These are phyloP conservation scores for Mastigias papua DNA, from an alignment of 30 jellyfish, hydroid and myxozoan genomes.

Conservation along the genomic window DNA sequence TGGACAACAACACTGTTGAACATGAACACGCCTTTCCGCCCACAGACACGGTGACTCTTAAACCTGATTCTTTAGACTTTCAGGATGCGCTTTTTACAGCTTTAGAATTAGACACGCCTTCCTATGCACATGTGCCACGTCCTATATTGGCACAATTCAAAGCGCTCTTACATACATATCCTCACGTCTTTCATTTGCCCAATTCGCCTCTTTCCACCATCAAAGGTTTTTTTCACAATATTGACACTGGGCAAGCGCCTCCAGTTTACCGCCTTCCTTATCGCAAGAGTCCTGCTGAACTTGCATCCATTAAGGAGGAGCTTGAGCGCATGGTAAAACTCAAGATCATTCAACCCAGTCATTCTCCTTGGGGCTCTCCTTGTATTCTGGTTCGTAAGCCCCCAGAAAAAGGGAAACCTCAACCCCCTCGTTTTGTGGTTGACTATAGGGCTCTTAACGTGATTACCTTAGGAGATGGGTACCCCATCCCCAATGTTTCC, in stretches of 20 bases:
- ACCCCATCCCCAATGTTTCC: conserved; percentile 22
- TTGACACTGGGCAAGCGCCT: conserved; percentile 48
- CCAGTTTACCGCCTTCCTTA: conserved; percentile 56
- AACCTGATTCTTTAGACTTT: background rate
- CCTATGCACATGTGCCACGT: conserved; percentile 49
- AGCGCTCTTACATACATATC: conserved; percentile 15
- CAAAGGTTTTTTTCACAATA: conserved; percentile 50
- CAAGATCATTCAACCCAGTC: conserved; percentile 49
- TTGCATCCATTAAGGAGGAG: conserved; percentile 55
- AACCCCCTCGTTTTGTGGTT: conserved; percentile 62
- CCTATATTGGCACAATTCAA: background rate
- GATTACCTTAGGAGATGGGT: conserved; percentile 42
- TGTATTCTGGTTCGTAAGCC: conserved; percentile 42
- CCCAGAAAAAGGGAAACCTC: conserved; percentile 40
- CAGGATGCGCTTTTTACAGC: background rate
- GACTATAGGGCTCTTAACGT: conserved; percentile 52
- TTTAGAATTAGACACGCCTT: conserved; percentile 43
- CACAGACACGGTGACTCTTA: background rate
- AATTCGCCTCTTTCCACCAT: conserved; percentile 50
- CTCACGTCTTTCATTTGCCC: conserved; percentile 54
- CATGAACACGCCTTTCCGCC: conserved; percentile 32
- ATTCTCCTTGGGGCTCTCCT: conserved; percentile 68
- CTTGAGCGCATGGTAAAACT: conserved; percentile 49
- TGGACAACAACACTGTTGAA: conserved; percentile 1
- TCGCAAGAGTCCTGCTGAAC: conserved; percentile 58